Conservation (phyloP, 2,888 invertebrate genomes). For the Epistrophe eligans region DNA sequence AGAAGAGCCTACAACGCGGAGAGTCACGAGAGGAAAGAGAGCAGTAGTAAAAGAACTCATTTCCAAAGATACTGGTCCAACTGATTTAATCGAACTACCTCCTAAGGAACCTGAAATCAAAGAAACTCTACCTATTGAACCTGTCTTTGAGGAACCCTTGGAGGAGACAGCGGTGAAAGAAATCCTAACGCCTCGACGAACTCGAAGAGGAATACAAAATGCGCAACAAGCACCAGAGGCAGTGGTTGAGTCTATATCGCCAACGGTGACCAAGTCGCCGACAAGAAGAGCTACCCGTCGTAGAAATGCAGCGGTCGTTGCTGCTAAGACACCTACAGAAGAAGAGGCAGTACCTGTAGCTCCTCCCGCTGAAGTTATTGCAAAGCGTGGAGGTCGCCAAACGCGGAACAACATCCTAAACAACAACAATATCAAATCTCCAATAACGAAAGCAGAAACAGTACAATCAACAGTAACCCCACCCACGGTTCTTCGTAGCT, state of each 20-base stretch:
- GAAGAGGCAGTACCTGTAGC: slow-evolving; percentile 58
- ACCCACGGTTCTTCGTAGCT: slow-evolving; percentile 78
- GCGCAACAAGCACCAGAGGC: slow-evolving; percentile 24
- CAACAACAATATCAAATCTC: slow-evolving; percentile 79
- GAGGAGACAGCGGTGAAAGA: slow-evolving; percentile 32
- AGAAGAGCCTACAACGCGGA: slow-evolving; percentile 74
- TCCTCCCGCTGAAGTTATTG: slow-evolving; percentile 72
- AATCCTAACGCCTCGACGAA: slow-evolving; percentile 44
- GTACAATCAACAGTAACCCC: slow-evolving; percentile 43
- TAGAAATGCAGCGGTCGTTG: slow-evolving; percentile 14
- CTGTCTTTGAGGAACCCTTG: neutral
- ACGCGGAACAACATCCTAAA: slow-evolving; percentile 78
- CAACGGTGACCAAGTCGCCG: slow-evolving; percentile 49
- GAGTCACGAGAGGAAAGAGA: slow-evolving; percentile 79
- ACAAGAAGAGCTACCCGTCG: slow-evolving; percentile 63
- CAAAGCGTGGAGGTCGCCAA: slow-evolving; percentile 80
- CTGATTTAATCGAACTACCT: slow-evolving; percentile 13
- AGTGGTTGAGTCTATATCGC: slow-evolving; percentile 13
- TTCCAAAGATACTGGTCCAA: slow-evolving; percentile 9
- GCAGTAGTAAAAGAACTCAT: slow-evolving; percentile 55
- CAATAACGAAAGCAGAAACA: slow-evolving; percentile 44
- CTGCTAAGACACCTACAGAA: slow-evolving; percentile 37
- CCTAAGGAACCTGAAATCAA: slow-evolving; percentile 23
- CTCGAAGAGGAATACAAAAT: slow-evolving; percentile 57
- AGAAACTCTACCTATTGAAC: slow-evolving; percentile 28